Evolutionary conservation across 2,113 vertebrate species (phyloP).

Genomic region (Mobula birostris): DNA sequence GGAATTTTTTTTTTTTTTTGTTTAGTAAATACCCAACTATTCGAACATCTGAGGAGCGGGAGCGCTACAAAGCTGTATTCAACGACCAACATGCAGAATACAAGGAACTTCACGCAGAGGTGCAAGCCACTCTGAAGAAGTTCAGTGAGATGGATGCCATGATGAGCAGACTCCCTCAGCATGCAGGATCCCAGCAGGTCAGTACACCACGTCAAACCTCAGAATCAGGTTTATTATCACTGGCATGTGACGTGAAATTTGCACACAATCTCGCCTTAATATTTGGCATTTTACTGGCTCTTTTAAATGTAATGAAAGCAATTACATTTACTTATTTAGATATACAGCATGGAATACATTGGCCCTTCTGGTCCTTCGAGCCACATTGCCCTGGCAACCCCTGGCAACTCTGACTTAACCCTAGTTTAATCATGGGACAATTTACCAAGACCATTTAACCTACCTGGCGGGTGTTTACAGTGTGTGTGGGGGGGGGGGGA

Average conservation of each 20-base stretch:
- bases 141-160: slow-evolving; percentile 76
- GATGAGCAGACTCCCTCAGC: slow-evolving; percentile 65
- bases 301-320: neutral
- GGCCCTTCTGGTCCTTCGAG: too few species aligned
- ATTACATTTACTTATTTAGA: too few species aligned
- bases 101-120: slow-evolving; percentile 80
- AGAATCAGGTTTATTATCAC: too few species aligned
- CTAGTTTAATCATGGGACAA: too few species aligned
- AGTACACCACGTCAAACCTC: slow-evolving; percentile 39
- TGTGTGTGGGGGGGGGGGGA: too few species aligned
- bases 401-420: too few species aligned
- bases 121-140: slow-evolving; percentile 69
- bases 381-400: too few species aligned
- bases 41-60: slow-evolving; percentile 72
- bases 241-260: neutral
- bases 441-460: too few species aligned
- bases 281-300: neutral
- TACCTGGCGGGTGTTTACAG: too few species aligned
- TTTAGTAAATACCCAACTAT: slow-evolving; percentile 83
- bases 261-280: neutral
- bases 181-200: slow-evolving; percentile 68
- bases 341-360: too few species aligned
- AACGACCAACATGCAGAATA: slow-evolving; percentile 93
- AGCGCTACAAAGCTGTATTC: slow-evolving; percentile 88
- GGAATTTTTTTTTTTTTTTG: neutral